These are phyloP conservation scores for Drosophila hydei DNA, from an alignment of 1,140 invertebrate genomes.

Conservation along the genomic window DNA sequence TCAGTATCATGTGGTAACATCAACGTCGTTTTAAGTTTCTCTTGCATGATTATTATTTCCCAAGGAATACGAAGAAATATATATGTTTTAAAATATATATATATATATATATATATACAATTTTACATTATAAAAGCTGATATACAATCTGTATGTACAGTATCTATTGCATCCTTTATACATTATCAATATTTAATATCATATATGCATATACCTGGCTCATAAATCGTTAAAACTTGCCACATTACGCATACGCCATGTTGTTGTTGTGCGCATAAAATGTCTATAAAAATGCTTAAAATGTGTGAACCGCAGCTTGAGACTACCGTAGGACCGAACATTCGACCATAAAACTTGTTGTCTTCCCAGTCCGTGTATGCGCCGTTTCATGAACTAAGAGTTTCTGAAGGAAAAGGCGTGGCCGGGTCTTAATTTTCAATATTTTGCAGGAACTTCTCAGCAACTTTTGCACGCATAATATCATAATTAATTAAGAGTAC, in stretches of 20 bases:
- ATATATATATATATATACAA: too few species aligned
- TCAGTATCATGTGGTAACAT: too few species aligned
- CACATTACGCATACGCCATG: slow-evolving; percentile 69
- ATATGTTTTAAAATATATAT: neutral
- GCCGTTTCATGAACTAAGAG: slow-evolving; percentile 35
- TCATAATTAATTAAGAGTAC: slow-evolving; percentile 66
- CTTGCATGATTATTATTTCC: too few species aligned
- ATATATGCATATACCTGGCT: slow-evolving; percentile 19
- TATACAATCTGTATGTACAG: neutral
- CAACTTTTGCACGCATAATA: slow-evolving; percentile 58
- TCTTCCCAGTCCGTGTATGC: slow-evolving; percentile 7
- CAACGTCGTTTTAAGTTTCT: too few species aligned
- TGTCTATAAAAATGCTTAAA: slow-evolving; percentile 73
- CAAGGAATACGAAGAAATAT: too few species aligned
- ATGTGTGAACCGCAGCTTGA: slow-evolving; percentile 49
- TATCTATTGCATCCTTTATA: slow-evolving; percentile 1
- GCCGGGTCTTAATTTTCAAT: slow-evolving; percentile 70
- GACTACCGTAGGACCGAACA: slow-evolving; percentile 40
- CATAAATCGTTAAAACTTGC: slow-evolving; percentile 70
- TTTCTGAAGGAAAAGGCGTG: slow-evolving; percentile 27
- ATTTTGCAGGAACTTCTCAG: slow-evolving; percentile 63
- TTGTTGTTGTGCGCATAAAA: slow-evolving; percentile 63
- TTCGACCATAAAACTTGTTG: slow-evolving; percentile 59
- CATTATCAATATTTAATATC: slow-evolving; percentile 1
- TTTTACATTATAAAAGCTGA: neutral